Base-by-base conservation (phyloP, 2,888 invertebrate genomes). In the Drosophila sordidula region DNA sequence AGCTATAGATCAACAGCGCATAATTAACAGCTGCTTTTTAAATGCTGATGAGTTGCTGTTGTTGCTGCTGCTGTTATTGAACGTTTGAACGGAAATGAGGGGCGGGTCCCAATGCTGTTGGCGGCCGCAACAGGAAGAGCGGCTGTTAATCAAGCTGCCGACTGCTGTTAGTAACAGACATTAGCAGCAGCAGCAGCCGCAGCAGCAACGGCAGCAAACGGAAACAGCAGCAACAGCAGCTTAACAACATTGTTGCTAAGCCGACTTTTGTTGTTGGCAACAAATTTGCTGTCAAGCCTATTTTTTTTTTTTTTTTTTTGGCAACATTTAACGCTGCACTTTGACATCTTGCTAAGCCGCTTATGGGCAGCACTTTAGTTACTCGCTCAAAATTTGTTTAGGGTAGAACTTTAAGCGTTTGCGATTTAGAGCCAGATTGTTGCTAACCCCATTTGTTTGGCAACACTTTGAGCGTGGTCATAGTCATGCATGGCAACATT, bases 41-140 rank as follows among this genome's bases (percentile, higher is more conserved):
- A 58, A 51, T 59, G 61, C 52, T 58, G 71, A 70, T 70, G 54
- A 65, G 74, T 39, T 70, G 34, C 14, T 34, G 50, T 45, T 63
- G 46, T 42, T 52, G 46, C n/a, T 65, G 58, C 26, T 63, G 42
- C 38, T 54, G 50, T n/a, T 58, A 45, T 46, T 65, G 39, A 46
- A 58, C 63, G 42, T 38, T 59, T 25, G 32, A 57, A 55, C 78
- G 74, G 78, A 75, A 74, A 74, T 74, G 67, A 74, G 73, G 78
- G 78, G 78, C 74, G 77, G 65, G 54, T 39, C 73, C 26, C 26
- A 38, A 46, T 16, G 25, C 36, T 46, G 52, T 26, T 41, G 18
- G 22, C 32, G 29, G 34, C 22, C 8, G 26, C 46, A 72, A 72
- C 73, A 73, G 73, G 73, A 73, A 73, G 78, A 71, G 54, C 72